Base-by-base conservation (phyloP, 2,888 invertebrate species). In the Spilosoma lubricipeda region DNA sequence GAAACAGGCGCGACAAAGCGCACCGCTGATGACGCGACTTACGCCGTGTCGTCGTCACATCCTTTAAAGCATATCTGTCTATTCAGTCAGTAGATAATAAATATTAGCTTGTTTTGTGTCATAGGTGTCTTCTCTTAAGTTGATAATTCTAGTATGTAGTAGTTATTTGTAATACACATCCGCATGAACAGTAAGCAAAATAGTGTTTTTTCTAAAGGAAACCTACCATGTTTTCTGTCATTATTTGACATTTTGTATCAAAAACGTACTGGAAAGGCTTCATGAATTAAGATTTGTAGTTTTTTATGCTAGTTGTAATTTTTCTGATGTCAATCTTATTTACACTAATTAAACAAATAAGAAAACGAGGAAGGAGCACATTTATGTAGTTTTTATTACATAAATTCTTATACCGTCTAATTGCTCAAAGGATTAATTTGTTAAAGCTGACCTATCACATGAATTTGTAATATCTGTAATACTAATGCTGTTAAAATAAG, bases 1-100 rank as follows among this genome's bases (percentile, higher is more conserved):
- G 92, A 90, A 91, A 85, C 86, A 76, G 84, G 86, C 86, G 86
- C 86, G 89, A 74, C 76, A 69, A 59, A 73, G 70, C 74, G 67
- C 64, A 78, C 70, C 77, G 74, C 74, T 56, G 67, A 74, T 71
- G 86, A 77, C 76, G 82, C 85, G 74, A 56, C 70, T 70, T 70
- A 33, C 74, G 84, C 65, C 74, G 48, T 67, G 70, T 78, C 71
- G 71, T 67, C 73, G 78, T 79, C 77, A 86, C 82, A 83, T 86
- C 85, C 83, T 86, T 83, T 76, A 69, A 66, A 77, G 75, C 64
- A 42, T 76, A 72, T 56, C 69, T 67, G 45, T 45, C 9, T 9
- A 20, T 42, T 27, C 42, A 18, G 5, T 67, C 15, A 27, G 8
- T 2, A 45, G 45, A 67, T 45, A 63, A 63, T 63, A 30, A 63